Conservation (phyloP, 1,140 invertebrate species). For the Formica selysi region DNA sequence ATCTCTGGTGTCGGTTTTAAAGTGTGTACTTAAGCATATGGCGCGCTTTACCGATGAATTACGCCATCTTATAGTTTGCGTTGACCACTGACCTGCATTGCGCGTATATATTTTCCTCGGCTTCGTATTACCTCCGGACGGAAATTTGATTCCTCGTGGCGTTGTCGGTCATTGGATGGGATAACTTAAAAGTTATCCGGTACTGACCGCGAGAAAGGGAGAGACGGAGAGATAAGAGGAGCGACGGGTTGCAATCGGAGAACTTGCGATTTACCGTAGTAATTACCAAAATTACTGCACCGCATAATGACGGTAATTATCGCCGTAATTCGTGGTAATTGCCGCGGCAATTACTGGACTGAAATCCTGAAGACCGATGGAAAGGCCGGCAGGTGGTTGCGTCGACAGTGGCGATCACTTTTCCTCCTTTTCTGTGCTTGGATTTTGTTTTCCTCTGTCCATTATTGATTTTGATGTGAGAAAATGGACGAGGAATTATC, state of each 20-base stretch:
- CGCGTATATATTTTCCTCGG: background rate
- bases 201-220: slow-evolving; percentile 22
- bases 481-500: slow-evolving; percentile 48
- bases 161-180: background rate
- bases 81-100: background rate
- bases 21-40: slow-evolving; percentile 8
- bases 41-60: slow-evolving; percentile 6
- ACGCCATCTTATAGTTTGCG: slow-evolving; percentile 19
- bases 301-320: slow-evolving; percentile 75
- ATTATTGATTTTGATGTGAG: slow-evolving; percentile 63
- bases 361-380: slow-evolving; percentile 65
- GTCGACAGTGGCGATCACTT: slow-evolving; percentile 36
- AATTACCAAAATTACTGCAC: slow-evolving; percentile 77
- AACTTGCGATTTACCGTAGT: slow-evolving; percentile 73
- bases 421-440: slow-evolving; percentile 19
- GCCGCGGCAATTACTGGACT: slow-evolving; percentile 70
- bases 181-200: slow-evolving; percentile 66
- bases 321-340: slow-evolving; percentile 74
- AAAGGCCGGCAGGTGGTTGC: slow-evolving; percentile 64
- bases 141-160: slow-evolving; percentile 43
- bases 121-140: background rate
- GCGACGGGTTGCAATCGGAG: slow-evolving; percentile 65
- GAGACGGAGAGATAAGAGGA: background rate
- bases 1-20: slow-evolving; percentile 14
- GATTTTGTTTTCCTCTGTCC: background rate